Conservation (phyloP, 1,140 invertebrate species). For the Calosoma granatense region DNA sequence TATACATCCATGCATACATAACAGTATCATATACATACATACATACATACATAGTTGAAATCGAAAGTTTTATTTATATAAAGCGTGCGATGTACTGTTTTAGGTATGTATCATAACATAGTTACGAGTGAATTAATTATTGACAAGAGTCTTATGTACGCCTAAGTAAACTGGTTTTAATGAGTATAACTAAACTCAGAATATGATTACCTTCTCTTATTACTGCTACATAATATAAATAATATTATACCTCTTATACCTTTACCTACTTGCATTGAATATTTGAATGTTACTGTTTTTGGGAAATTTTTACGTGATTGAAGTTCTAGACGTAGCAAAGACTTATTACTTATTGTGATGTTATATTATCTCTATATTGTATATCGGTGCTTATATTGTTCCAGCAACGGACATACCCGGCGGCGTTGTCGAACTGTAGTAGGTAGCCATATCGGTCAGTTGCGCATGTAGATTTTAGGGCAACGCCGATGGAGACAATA, state of each 20-base stretch:
- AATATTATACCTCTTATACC: too few species aligned
- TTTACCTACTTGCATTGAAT: slow-evolving; percentile 2
- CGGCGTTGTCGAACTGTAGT: background rate
- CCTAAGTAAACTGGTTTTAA: too few species aligned
- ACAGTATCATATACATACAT: too few species aligned
- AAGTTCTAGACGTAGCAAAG: slow-evolving; percentile 21
- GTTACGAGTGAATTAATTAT: too few species aligned
- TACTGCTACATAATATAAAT: too few species aligned
- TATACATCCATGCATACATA: background rate
- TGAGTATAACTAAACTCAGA: too few species aligned
- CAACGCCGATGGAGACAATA: background rate
- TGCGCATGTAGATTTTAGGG: background rate
- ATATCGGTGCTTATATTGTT: slow-evolving; percentile 19
- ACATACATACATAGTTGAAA: background rate
- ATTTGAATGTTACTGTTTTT: slow-evolving; percentile 35
- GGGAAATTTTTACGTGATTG: slow-evolving; percentile 33
- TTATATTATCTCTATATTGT: slow-evolving; percentile 8
- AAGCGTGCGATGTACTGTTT: too few species aligned
- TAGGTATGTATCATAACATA: too few species aligned
- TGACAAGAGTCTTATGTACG: too few species aligned
- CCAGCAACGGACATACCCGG: background rate
- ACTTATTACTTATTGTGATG: slow-evolving; percentile 19
- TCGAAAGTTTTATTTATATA: too few species aligned
- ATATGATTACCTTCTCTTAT: too few species aligned
- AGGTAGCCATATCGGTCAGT: background rate